These are phyloP conservation scores for Trichoplusia ni DNA, from an alignment of 1,140 invertebrate genomes.

Conservation along the genomic window DNA sequence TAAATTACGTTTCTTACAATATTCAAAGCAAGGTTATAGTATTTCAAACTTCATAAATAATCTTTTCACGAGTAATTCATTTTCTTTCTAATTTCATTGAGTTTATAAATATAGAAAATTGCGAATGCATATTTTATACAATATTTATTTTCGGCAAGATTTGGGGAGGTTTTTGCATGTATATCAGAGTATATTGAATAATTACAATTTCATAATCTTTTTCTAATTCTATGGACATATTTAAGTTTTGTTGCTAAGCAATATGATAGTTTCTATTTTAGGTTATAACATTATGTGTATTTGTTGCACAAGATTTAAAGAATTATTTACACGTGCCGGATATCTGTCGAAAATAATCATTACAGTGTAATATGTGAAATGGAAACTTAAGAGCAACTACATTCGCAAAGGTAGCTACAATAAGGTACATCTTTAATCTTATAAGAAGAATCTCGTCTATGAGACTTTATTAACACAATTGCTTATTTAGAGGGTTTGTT, in stretches of 20 bases:
- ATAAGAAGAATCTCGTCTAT: no score
- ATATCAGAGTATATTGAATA: background rate
- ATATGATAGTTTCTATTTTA: background rate
- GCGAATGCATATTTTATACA: constrained; percentile 28
- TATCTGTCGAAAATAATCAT: no score
- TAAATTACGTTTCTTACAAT: constrained; percentile 25
- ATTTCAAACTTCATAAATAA: constrained; percentile 23
- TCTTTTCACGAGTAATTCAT: constrained; percentile 10
- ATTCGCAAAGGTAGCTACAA: no score
- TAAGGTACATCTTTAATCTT: no score
- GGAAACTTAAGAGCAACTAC: no score
- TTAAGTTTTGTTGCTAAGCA: constrained; percentile 5
- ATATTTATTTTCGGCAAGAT: constrained; percentile 25
- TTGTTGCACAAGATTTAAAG: no score
- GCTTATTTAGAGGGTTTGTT: no score
- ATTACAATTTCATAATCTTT: background rate
- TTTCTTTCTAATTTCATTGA: constrained; percentile 14
- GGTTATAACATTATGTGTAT: background rate
- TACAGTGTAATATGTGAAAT: no score
- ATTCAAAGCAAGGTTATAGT: constrained; percentile 27
- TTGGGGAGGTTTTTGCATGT: constrained; percentile 1
- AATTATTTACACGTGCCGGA: no score
- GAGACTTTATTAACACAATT: no score
- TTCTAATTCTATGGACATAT: constrained; percentile 13
- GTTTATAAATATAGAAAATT: constrained; percentile 34